Conservation (phyloP, 2,888 invertebrate genomes). For the Metalampra italica region DNA sequence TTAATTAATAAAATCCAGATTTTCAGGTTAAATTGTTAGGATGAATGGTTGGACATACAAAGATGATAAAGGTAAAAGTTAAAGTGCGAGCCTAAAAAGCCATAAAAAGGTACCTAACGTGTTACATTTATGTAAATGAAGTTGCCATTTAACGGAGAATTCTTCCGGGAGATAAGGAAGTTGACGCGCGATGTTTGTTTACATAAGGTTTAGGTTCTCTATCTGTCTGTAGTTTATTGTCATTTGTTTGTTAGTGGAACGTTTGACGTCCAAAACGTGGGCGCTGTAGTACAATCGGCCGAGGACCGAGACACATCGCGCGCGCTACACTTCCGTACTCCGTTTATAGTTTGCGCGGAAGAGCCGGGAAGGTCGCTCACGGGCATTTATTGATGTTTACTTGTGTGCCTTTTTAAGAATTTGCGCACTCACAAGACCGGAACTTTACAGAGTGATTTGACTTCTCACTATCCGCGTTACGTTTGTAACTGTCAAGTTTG, state of each 20-base stretch:
- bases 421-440: slow-evolving; percentile 23
- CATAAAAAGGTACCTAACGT: too few species aligned
- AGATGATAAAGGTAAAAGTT: too few species aligned
- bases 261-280: slow-evolving; percentile 22
- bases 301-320: slow-evolving; percentile 26
- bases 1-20: too few species aligned
- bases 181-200: slow-evolving; percentile 35
- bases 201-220: slow-evolving; percentile 39
- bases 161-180: slow-evolving; percentile 64
- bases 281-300: slow-evolving; percentile 1
- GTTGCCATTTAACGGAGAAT: slow-evolving; percentile 29
- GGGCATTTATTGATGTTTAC: slow-evolving; percentile 39
- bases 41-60: too few species aligned
- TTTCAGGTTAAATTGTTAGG: too few species aligned
- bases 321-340: slow-evolving; percentile 54
- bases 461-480: neutral
- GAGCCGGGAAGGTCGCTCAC: slow-evolving; percentile 53
- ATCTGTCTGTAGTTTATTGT: slow-evolving; percentile 11
- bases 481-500: neutral
- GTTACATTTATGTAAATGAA: neutral
- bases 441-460: slow-evolving; percentile 17
- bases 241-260: slow-evolving; percentile 21
- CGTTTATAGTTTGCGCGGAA: slow-evolving; percentile 69
- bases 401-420: slow-evolving; percentile 37
- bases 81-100: too few species aligned